Evolutionary conservation across 2,888 invertebrate species (phyloP), one percentile per base, ranked within the genome.

Genomic region (Sthenelais limicola): DNA sequence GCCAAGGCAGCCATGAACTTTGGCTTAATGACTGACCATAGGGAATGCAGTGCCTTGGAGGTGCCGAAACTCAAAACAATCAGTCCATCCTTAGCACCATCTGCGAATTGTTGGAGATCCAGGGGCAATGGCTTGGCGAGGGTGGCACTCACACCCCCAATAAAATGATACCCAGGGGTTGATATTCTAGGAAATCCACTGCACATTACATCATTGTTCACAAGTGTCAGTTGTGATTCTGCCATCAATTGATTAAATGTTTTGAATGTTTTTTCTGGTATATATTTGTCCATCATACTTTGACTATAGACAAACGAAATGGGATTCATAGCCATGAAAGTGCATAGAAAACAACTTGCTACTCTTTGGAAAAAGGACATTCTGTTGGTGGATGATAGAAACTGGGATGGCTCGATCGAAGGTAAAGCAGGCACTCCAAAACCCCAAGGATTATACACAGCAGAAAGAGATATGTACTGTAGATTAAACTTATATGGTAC

Each of bases 351-450:
- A 1, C 30, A 4, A 56, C 33, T 56, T 24, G 33, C 4, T 3
- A 12, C 52, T 52, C 52, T 52, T 24, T 52, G 3, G 15, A 52
- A 2, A 52, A 52, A 52, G 15, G 52, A 24, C 52, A 52, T 52
- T 21, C 30, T 4, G 21, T 52, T 52, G 5, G 52, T 28, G 3
- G 5, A 3, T 3, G 12, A 15, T 24, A 52, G 2, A 5, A 52
- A 3, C 52, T 52, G 52, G n/a, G 52, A 52, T n/a, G 52, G 52
- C 21, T 52, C 52, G n/a, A 51, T n/a, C n/a, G n/a, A n/a, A n/a
- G n/a, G n/a, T n/a, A n/a, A n/a, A n/a, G n/a, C n/a, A n/a, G n/a
- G n/a, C n/a, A n/a, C n/a, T n/a, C n/a, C n/a, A n/a, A n/a, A n/a
- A n/a, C n/a, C n/a, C n/a, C n/a, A n/a, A n/a, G n/a, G n/a, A n/a